Evolutionary conservation across 2,888 invertebrate genomes (phyloP), one percentile per base, ranked within the genome.

Genomic region (Metacarcinus magister): DNA sequence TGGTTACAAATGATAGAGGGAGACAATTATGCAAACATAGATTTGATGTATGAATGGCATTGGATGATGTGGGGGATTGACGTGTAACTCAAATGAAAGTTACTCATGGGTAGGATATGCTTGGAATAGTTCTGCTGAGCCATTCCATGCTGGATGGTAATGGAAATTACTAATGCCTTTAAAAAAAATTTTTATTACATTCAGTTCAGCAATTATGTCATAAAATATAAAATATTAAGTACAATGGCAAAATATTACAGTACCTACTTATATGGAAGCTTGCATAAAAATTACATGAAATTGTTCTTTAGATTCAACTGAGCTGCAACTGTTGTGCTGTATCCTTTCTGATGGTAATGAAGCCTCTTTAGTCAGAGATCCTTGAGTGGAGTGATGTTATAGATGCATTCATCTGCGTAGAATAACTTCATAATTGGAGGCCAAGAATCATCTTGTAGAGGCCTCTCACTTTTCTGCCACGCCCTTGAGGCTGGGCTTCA

Each of bases 401-500:
- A 39, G 0, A 75, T 28, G 28, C 7, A 75, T 75, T 75, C 39
- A 28, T 8, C 5, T 75, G 7, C 19, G 75, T 28, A 75, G 28
- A 7, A 28, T 75, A n/a, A 75, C 2, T 39, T 39, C 39, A 39
- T 39, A 28, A 28, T n/a, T 7, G 23, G 75, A n/a, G 28, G 28
- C 75, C 67, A 75, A 8, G 16, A 75, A n/a, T 75, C 7, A 75
- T 2, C 28, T n/a, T 75, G 87, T 19, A 16, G 39, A 39, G 16
- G 87, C 87, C 16, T 87, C n/a, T 95, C 54, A 94, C 60, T 96
- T 96, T 48, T 82, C 54, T 48, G 94, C 96, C 43, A 96, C 92
- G 16, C 96, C 96, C 44, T 94, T 96, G 23, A 96, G n/a, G 39
- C 75, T 92, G 8, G 96, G 96, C 39, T 43, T 96, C 0, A 92